A percentile compares a stretch with the other conserved stretches of the same genome.
Conservation (phyloP, 2,888 invertebrate genomes). For the Pelosia muscerda region DNA sequence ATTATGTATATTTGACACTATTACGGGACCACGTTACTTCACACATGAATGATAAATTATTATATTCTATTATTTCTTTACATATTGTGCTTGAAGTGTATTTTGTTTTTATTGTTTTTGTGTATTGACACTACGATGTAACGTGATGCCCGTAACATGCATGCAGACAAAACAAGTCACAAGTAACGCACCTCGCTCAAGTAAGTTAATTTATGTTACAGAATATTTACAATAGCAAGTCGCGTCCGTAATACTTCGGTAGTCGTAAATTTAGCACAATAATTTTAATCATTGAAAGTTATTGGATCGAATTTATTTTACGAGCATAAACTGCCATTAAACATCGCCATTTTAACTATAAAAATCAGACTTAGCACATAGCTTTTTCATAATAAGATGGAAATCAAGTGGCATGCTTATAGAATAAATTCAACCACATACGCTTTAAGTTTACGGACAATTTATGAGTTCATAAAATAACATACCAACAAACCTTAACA, state of each 20-base stretch:
- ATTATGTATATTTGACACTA: slow-evolving; percentile 79
- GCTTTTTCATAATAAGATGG: slow-evolving; percentile 32
- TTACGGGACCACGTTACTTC: slow-evolving; percentile 68
- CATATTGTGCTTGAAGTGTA: slow-evolving; percentile 36
- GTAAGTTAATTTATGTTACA: slow-evolving; percentile 71
- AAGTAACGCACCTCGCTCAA: slow-evolving; percentile 69
- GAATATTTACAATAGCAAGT: slow-evolving; percentile 74
- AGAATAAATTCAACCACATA: slow-evolving; percentile 46
- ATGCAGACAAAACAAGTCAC: slow-evolving; percentile 65
- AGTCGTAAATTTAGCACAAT: slow-evolving; percentile 72
- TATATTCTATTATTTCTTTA: slow-evolving; percentile 32
- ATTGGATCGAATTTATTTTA: slow-evolving; percentile 59
- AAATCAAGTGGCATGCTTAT: slow-evolving; percentile 23
- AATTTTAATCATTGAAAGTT: slow-evolving; percentile 55
- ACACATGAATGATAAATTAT: slow-evolving; percentile 33
- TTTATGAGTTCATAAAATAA: slow-evolving; percentile 50
- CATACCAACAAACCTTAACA: slow-evolving; percentile 59
- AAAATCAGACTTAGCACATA: slow-evolving; percentile 41
- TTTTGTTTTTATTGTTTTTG: slow-evolving; percentile 11
- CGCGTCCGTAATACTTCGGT: slow-evolving; percentile 62
- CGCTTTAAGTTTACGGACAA: slow-evolving; percentile 36
- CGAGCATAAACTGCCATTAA: slow-evolving; percentile 45
- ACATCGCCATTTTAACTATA: slow-evolving; percentile 24
- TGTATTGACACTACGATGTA: slow-evolving; percentile 41
- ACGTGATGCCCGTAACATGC: slow-evolving; percentile 66